A percentile compares a stretch with the other conserved stretches of the same genome.
These are phyloP conservation scores for Triops cancriformis DNA, from an alignment of 1,140 invertebrate species.

Conservation along the genomic window DNA sequence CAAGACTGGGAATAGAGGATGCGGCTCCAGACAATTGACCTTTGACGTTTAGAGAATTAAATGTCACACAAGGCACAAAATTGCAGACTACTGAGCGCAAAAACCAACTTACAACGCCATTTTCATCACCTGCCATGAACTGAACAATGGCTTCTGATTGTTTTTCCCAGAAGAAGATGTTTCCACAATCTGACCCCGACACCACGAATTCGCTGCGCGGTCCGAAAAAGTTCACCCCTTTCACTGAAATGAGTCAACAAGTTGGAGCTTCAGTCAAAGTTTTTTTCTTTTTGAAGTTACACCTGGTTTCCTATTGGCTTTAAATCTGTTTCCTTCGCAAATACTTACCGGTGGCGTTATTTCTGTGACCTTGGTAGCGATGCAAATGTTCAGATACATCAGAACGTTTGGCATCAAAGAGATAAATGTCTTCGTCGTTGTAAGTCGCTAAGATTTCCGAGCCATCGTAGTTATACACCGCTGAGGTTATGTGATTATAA, in stretches of 20 bases:
- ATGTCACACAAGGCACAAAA: not conserved
- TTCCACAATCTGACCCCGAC: slow-evolving; percentile 90
- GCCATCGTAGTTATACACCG: slow-evolving; percentile 84
- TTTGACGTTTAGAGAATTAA: slow-evolving; percentile 38
- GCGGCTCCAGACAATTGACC: slow-evolving; percentile 87
- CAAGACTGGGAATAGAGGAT: slow-evolving; percentile 75
- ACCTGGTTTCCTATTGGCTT: no score
- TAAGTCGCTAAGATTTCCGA: slow-evolving; percentile 83
- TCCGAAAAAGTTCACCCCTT: slow-evolving; percentile 90
- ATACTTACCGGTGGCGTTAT: slow-evolving; percentile 53
- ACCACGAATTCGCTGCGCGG: slow-evolving; percentile 80
- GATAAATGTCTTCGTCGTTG: slow-evolving; percentile 87
- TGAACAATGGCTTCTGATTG: slow-evolving; percentile 78
- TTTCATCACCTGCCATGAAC: slow-evolving; percentile 72
- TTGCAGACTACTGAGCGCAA: slow-evolving; percentile 33
- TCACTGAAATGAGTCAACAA: slow-evolving; percentile 54
- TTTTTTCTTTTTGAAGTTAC: not conserved
- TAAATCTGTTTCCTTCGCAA: not conserved
- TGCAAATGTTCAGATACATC: slow-evolving; percentile 55
- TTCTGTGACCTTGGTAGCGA: slow-evolving; percentile 66
- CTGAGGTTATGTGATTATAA: slow-evolving; percentile 65
- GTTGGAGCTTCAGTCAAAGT: slow-evolving; percentile 18
- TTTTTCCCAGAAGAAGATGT: slow-evolving; percentile 91
- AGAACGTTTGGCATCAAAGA: slow-evolving; percentile 63
- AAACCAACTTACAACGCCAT: slow-evolving; percentile 65